phyloP scores from a whole-genome alignment of 2,113 vertebrate genomes.

The Empidonax alnorum region DNA sequence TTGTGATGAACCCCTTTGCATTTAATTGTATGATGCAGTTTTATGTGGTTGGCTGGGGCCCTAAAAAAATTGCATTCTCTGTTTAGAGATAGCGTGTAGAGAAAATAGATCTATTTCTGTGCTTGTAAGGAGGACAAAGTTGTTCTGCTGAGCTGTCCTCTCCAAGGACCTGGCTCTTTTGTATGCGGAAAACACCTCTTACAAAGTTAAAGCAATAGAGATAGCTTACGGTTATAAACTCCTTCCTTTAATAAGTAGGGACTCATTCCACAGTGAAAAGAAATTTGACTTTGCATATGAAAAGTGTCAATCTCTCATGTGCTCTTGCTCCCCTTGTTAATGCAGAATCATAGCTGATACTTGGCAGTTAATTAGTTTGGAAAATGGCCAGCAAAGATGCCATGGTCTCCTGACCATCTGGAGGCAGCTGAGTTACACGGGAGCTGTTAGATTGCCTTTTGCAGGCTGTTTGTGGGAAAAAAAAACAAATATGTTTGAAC shows the following conservation, averaged over 20 bases:
- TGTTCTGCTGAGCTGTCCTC: background rate
- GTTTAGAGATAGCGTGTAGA: background rate
- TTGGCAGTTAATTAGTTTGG: background rate
- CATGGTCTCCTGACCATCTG: background rate
- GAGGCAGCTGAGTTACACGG: background rate
- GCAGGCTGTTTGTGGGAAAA: background rate
- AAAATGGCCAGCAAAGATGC: background rate
- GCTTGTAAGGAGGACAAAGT: background rate
- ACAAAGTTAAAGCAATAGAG: background rate
- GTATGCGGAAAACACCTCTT: background rate
- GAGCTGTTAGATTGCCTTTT: background rate
- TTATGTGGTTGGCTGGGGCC: background rate
- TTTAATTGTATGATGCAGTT: background rate
- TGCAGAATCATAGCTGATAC: background rate
- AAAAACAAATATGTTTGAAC: background rate
- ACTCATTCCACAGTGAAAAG: background rate
- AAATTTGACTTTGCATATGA: background rate
- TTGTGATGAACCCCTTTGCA: background rate
- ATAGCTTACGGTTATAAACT: background rate
- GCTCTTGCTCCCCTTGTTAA: background rate
- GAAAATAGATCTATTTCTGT: background rate
- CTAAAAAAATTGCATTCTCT: background rate
- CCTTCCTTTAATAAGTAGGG: background rate
- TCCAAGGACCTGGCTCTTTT: background rate
- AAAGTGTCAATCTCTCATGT: background rate